phyloP scores from a whole-genome alignment of 2,113 vertebrate genomes.

The Donacobius atricapilla region DNA sequence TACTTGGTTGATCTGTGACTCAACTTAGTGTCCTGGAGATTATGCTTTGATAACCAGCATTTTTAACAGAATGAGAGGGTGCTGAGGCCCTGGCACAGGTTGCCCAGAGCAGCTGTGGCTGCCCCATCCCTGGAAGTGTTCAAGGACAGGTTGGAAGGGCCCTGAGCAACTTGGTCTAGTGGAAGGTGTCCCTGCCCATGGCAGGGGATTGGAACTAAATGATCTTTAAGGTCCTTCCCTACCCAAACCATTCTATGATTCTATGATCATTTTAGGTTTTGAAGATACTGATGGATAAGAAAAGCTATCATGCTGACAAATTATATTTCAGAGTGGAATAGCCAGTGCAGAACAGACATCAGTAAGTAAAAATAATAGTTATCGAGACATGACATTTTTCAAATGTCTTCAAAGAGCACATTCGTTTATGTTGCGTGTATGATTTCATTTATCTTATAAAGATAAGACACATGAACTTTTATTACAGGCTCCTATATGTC shows the following conservation, averaged over 20 bases:
- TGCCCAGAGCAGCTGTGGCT: neutral
- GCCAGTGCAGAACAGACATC: neutral
- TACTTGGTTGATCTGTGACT: neutral
- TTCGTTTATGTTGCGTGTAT: neutral
- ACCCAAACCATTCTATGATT: neutral
- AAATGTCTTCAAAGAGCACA: conserved; percentile 40
- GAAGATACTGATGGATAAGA: neutral
- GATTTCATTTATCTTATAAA: conserved; percentile 52
- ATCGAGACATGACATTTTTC: conserved; percentile 44
- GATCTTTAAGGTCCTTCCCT: neutral
- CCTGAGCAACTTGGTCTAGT: neutral
- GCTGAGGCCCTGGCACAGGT: neutral
- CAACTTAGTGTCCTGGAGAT: neutral
- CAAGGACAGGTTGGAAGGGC: neutral
- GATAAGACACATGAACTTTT: conserved; percentile 24
- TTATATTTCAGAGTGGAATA: conserved; percentile 23
- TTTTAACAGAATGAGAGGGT: neutral
- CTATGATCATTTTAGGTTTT: neutral
- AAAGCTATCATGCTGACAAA: neutral
- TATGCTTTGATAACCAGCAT: neutral
- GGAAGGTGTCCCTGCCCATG: neutral
- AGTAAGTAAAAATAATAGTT: conserved; percentile 31
- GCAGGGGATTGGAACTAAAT: neutral
- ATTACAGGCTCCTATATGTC: neutral
- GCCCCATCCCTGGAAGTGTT: neutral